Base-by-base conservation (phyloP, 2,797 vertebrate species). In the Pseudocheirus occidentalis region DNA sequence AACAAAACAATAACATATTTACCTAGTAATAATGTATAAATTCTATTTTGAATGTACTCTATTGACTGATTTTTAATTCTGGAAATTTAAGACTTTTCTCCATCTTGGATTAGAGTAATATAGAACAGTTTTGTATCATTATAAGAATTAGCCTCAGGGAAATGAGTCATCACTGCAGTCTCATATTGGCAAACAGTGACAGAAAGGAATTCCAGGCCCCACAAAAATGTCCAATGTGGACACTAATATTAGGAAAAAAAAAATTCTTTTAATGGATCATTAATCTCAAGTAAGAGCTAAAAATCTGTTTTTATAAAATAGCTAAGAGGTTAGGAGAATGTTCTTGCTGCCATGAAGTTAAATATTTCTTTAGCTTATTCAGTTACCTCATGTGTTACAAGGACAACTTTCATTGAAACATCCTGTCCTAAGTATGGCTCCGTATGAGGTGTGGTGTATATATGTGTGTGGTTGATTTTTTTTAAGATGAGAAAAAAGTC, bases 401-500 rank as follows among this genome's bases (percentile, higher is more conserved):
- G 7, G 14, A 66, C 11, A 12, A 66, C 62, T 13, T 24, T 95
- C 66, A 58, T 96, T 97, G 31, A 92, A 90, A 95, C 92, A 40
- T 95, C 95, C 55, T 97, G 57, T 93, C 28, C 92, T 66, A 95
- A 57, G 73, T 24, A 46, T n/a, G 9, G n/a, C 62, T 91, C 34
- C 14, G 11, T 94, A n/a, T 92, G 66, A 87, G 16, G 27, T 73
- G 3, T 90, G 66, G 18, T 81, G 62, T 93, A 58, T 93, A 52
- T 28, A 54, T 95, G 92, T 94, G 94, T 96, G 97, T 93, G 94
- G 93, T 89, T 96, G 55, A 94, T 53, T 21, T 90, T 81, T 96
- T 92, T 81, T 62, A 54, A 94, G 31, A 95, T 59, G 93, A 55
- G 87, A 94, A 96, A 95, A 92, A 97, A 96, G n/a, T 96, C 94